These are phyloP conservation scores for Chelonia mydas DNA, from an alignment of 2,797 vertebrate species.

Conservation along the genomic window DNA sequence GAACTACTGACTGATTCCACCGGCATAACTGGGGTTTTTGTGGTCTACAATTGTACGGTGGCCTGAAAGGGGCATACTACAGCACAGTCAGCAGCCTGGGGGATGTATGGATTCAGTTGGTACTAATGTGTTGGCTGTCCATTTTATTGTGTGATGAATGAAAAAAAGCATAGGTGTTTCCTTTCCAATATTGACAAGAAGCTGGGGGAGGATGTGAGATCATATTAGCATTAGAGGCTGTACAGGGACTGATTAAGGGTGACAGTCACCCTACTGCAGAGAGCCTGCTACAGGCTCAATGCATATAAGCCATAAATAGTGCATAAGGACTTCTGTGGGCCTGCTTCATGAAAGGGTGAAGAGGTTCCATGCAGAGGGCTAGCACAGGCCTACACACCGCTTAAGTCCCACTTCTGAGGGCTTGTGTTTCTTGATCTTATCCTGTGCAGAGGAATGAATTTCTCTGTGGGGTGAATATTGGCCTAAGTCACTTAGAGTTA, in stretches of 20 bases:
- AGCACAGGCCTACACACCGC: not conserved
- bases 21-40: not conserved
- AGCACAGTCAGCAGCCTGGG: conserved; percentile 3
- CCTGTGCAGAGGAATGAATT: conserved; percentile 40
- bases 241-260: not conserved
- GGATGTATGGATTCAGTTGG: conserved; percentile 43
- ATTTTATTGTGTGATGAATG: not conserved
- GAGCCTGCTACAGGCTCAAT: not conserved
- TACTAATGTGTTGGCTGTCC: conserved; percentile 38
- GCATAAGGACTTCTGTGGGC: not conserved
- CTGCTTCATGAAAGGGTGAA: not conserved
- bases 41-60: conserved; percentile 32
- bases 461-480: conserved; percentile 55
- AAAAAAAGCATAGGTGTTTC: conserved; percentile 15
- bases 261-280: not conserved
- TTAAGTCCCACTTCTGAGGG: conserved; percentile 37
- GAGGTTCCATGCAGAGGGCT: not conserved
- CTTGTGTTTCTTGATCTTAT: conserved; percentile 55
- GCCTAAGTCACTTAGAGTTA: conserved; percentile 67
- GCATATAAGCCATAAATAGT: not conserved
- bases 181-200: not conserved
- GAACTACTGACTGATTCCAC: not conserved
- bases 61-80: conserved; percentile 8
- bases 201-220: conserved; percentile 16
- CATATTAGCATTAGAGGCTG: conserved; percentile 8